Evolutionary conservation across 2,797 vertebrate genomes (phyloP).

Genomic region (Podarcis siculus): DNA sequence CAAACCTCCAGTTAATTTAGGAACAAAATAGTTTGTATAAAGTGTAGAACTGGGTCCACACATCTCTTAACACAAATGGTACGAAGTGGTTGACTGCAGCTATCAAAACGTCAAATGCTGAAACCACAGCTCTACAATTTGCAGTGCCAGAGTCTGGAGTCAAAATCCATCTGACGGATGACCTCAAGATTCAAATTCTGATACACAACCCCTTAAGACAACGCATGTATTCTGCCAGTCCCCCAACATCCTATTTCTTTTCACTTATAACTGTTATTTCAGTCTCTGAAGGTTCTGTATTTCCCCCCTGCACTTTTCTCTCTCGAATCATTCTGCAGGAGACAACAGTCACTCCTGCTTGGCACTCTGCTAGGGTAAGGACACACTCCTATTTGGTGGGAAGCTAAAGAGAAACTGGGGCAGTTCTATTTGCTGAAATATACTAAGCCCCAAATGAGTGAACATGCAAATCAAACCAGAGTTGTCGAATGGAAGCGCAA

Average conservation of each 20-base stretch:
- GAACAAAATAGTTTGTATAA: not conserved
- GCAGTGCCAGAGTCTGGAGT: not conserved
- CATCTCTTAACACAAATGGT: too few relatives aligned
- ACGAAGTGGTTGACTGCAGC: not conserved
- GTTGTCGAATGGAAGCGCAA: not conserved
- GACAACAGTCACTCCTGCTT: not conserved
- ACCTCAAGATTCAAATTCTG: not conserved
- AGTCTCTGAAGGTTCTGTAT: not conserved
- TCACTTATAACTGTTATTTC: not conserved
- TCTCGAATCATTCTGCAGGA: not conserved
- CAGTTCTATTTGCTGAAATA: not conserved
- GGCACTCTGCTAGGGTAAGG: not conserved
- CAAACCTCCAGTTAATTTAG: not conserved
- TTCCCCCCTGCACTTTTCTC: not conserved
- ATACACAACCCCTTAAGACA: not conserved
- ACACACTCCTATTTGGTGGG: not conserved
- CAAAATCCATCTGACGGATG: not conserved
- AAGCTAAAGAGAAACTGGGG: too few relatives aligned
- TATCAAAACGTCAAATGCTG: not conserved
- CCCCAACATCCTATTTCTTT: not conserved
- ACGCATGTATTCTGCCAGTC: not conserved
- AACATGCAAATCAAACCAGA: not conserved
- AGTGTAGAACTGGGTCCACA: not conserved
- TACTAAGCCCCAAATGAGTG: not conserved
- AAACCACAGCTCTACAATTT: not conserved